These are phyloP conservation scores for Sinocyclocheilus maitianheensis DNA, from an alignment of 2,113 vertebrate genomes.

Conservation along the genomic window DNA sequence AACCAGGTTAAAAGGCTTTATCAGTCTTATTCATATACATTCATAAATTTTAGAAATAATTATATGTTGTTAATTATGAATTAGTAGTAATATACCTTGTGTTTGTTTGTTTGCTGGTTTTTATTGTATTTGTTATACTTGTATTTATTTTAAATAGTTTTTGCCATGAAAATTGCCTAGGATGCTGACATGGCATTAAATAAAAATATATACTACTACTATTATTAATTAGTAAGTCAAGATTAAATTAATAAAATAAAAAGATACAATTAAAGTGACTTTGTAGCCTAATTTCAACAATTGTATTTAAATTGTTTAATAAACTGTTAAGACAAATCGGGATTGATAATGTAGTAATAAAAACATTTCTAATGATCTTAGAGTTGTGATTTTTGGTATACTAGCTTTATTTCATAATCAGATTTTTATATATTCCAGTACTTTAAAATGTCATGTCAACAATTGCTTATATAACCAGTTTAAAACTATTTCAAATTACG, in stretches of 20 bases:
- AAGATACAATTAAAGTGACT: too few species aligned
- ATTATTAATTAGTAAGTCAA: too few species aligned
- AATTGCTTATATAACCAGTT: not conserved
- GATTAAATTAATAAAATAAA: too few species aligned
- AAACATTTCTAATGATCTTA: not conserved
- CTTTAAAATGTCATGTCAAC: not conserved
- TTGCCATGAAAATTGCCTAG: too few species aligned
- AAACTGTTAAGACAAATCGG: not conserved
- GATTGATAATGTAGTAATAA: not conserved
- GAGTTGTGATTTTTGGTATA: not conserved
- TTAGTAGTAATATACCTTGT: not conserved
- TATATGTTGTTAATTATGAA: not conserved
- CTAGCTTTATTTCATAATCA: not conserved
- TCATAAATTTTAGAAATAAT: too few species aligned
- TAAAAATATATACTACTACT: too few species aligned
- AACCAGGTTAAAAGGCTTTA: not conserved
- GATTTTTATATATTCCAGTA: not conserved
- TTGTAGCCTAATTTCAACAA: not conserved
- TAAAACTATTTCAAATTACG: not conserved
- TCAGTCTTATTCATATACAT: too few species aligned
- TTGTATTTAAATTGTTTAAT: not conserved
- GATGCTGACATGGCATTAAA: too few species aligned
- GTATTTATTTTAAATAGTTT: too few species aligned
- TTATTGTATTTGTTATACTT: too few species aligned
- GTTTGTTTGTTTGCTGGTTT: too few species aligned